phyloP scores from a whole-genome alignment of 1,140 invertebrate species.

The Drosophila simulans region DNA sequence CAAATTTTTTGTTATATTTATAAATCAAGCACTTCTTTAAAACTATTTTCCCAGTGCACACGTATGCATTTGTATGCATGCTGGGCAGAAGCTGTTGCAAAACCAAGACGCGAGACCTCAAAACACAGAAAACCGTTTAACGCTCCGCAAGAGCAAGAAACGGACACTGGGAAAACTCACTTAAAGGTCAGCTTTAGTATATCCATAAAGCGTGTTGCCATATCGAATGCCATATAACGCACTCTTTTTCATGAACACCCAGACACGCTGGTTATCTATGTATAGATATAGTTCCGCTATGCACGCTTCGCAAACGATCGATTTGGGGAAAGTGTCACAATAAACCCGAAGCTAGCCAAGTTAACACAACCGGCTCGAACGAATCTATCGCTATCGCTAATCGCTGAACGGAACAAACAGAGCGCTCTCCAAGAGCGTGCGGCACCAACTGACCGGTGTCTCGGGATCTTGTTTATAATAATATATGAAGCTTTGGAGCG shows the following conservation, averaged over 20 bases:
- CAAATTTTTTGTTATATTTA: too few species aligned
- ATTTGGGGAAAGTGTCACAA: constrained; percentile 57
- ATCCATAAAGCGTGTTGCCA: constrained; percentile 69
- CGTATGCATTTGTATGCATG: constrained; percentile 28
- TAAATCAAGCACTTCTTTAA: too few species aligned
- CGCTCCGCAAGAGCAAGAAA: constrained; percentile 1
- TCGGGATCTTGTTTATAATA: constrained; percentile 12
- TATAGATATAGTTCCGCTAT: not conserved
- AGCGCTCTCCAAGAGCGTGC: constrained; percentile 35
- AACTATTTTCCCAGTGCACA: constrained; percentile 4
- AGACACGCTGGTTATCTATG: constrained; percentile 10
- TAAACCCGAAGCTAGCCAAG: constrained; percentile 14
- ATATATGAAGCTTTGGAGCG: too few species aligned
- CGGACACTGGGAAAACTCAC: constrained; percentile 51
- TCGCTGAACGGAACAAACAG: constrained; percentile 11
- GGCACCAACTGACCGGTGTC: constrained; percentile 48
- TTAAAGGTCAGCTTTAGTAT: constrained; percentile 74
- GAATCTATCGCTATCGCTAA: constrained; percentile 5
- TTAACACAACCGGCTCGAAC: constrained; percentile 14
- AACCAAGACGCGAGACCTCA: constrained; percentile 30
- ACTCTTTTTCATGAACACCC: constrained; percentile 20
- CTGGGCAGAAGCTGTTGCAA: constrained; percentile 50
- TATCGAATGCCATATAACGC: constrained; percentile 17
- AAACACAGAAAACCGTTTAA: constrained; percentile 38
- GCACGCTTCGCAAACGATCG: constrained; percentile 13